Base-by-base conservation (phyloP, 2,113 vertebrate species). In the Empidonax traillii region DNA sequence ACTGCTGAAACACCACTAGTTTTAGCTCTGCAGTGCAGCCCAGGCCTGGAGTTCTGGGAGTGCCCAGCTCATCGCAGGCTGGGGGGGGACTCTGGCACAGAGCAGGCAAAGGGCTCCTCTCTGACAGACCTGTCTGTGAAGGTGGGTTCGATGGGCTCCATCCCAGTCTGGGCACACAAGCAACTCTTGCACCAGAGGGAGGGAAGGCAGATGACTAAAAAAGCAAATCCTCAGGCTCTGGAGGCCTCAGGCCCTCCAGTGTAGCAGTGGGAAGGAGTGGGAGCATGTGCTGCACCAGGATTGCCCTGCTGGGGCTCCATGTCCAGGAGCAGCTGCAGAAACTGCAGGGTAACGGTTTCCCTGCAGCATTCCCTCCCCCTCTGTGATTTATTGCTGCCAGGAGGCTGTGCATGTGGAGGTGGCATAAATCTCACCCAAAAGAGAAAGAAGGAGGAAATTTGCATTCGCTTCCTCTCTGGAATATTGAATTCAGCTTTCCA, bases 381-480 rank as follows among this genome's bases (percentile, higher is more conserved):
- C 82, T 52, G 67, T 74, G 93, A 97, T 96, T 94, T 95, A 95
- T 94, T 87, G 95, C 95, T 95, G 94, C 89, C 93, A 93, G 91
- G 89, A 95, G 87, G 67, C 95, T 89, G 55, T 81, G 91, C 79
- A 25, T 96, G 92, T 91, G 94, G 94, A 96, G 94, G 95, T 96
- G 96, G 95, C 78, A 96, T 97, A 94, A 96, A 96, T 96, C 96
- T 96, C 91, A 90, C 90, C 93, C 85, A 96, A 93, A 96, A 96
- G 88, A 95, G 77, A 94, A 31, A 77, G 56, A 93, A 91, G 41
- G 63, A 92, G 55, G 85, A 90, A 87, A 97, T 97, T 95, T 96
- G 93, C 94, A 97, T 96, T 96, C 0, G 0, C 27, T 97, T 77
- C 46, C 91, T 95, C 20, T 1, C 71, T 87, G 67, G 93, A 63